These are phyloP conservation scores for Apodemus agrarius DNA, from an alignment of 2,797 vertebrate genomes.

Conservation along the genomic window DNA sequence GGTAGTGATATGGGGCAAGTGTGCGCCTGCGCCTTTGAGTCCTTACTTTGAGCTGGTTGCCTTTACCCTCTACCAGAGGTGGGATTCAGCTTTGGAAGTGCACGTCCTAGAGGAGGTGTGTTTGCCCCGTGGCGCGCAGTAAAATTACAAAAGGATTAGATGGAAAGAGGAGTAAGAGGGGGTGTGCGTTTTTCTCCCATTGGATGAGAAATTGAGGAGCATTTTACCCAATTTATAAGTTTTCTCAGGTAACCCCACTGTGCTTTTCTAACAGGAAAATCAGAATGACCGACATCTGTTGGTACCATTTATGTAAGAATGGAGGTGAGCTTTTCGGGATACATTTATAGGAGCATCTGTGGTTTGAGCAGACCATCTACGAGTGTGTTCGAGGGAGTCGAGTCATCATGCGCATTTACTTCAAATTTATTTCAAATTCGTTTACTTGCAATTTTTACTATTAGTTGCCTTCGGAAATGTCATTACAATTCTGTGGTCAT, in stretches of 20 bases:
- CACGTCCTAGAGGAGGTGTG: conserved; percentile 24
- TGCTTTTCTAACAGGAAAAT: background rate
- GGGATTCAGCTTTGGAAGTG: conserved; percentile 62
- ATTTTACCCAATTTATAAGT: conserved; percentile 27
- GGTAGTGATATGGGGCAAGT: background rate
- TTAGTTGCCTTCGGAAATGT: conserved; percentile 42
- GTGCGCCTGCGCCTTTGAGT: background rate
- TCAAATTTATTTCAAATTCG: background rate
- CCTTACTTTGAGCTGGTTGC: conserved; percentile 14
- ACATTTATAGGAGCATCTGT: background rate
- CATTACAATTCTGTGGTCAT: conserved; percentile 21
- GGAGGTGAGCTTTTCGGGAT: conserved; percentile 32
- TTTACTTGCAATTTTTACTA: conserved; percentile 40
- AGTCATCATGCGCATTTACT: background rate
- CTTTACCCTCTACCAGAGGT: background rate
- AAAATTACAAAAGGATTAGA: conserved; percentile 75
- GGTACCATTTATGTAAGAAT: conserved; percentile 42
- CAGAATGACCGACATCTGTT: conserved; percentile 30
- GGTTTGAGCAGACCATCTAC: background rate
- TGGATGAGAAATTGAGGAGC: conserved; percentile 31
- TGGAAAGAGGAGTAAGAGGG: background rate
- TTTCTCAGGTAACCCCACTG: conserved; percentile 23
- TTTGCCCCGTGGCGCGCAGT: conserved; percentile 48
- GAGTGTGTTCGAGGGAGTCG: background rate
- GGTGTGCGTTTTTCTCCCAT: background rate